phyloP scores from a whole-genome alignment of 2,888 invertebrate species.

The Gymnoscelis rufifasciata region DNA sequence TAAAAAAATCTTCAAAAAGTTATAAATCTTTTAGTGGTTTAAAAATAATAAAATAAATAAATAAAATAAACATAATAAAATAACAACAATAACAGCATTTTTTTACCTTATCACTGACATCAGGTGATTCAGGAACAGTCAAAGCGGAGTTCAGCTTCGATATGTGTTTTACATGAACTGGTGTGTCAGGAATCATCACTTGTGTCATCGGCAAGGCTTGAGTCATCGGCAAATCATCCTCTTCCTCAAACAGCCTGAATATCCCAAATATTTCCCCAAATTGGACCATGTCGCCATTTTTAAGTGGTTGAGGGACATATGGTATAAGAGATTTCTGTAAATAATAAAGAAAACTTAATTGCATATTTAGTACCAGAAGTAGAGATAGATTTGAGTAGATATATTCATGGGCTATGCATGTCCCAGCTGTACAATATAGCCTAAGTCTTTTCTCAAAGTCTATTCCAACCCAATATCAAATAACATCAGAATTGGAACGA shows the following conservation, averaged over 20 bases:
- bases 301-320: constrained; percentile 58
- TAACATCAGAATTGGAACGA: no score
- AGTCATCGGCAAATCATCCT: constrained; percentile 61
- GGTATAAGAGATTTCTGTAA: constrained; percentile 56
- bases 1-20: no score
- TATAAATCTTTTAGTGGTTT: no score
- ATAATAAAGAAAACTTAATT: constrained; percentile 3
- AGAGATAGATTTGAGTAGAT: no score
- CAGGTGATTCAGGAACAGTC: constrained; percentile 65
- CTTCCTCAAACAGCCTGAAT: constrained; percentile 57
- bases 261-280: constrained; percentile 67
- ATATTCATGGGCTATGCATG: no score
- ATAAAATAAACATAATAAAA: no score
- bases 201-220: constrained; percentile 70
- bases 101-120: constrained; percentile 61
- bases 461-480: no score
- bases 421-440: no score
- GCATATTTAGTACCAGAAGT: no score
- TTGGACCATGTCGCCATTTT: constrained; percentile 62
- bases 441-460: no score
- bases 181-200: constrained; percentile 62
- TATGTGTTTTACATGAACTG: constrained; percentile 37
- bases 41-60: no score
- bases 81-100: no score
- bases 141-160: constrained; percentile 45